Evolutionary conservation across 1,140 invertebrate genomes (phyloP).

Genomic region (Drosophila teissieri): DNA sequence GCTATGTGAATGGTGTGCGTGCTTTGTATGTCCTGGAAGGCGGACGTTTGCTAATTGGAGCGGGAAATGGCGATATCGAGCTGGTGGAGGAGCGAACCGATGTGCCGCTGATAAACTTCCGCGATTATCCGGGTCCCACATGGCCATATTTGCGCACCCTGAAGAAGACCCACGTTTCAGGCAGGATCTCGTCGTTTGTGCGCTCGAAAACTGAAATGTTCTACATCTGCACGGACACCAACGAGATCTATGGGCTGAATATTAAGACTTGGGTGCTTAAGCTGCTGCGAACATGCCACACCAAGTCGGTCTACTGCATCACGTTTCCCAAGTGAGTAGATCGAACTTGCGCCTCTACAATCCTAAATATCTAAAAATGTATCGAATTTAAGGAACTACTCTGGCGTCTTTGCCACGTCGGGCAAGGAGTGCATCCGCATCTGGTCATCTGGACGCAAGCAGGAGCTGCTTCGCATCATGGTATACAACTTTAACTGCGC

Average conservation of each 20-base stretch:
- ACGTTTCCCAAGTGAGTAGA: constrained; percentile 91
- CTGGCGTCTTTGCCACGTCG: constrained; percentile 93
- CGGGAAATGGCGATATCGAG: constrained; percentile 92
- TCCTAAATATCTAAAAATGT: background rate
- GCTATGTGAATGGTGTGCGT: constrained; percentile 87
- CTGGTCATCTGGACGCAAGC: constrained; percentile 90
- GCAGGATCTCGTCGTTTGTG: constrained; percentile 88
- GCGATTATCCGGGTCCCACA: constrained; percentile 85
- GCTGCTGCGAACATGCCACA: constrained; percentile 93
- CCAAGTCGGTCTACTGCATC: constrained; percentile 91
- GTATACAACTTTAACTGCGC: constrained; percentile 95
- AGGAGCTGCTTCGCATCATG: constrained; percentile 92
- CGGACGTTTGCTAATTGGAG: constrained; percentile 90
- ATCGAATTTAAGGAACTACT: constrained; percentile 87
- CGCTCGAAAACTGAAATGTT: constrained; percentile 86
- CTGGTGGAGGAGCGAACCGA: constrained; percentile 87
- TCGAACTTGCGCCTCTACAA: too few relatives aligned
- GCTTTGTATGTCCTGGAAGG: constrained; percentile 88
- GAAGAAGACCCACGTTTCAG: constrained; percentile 87
- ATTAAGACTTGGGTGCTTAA: constrained; percentile 89
- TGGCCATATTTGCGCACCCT: constrained; percentile 86
- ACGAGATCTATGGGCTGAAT: constrained; percentile 93
- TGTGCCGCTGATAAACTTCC: constrained; percentile 83
- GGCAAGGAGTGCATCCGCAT: constrained; percentile 93
- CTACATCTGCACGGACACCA: constrained; percentile 90